These are phyloP conservation scores for Schizaphis graminum DNA, from an alignment of 2,888 invertebrate genomes.

Conservation along the genomic window DNA sequence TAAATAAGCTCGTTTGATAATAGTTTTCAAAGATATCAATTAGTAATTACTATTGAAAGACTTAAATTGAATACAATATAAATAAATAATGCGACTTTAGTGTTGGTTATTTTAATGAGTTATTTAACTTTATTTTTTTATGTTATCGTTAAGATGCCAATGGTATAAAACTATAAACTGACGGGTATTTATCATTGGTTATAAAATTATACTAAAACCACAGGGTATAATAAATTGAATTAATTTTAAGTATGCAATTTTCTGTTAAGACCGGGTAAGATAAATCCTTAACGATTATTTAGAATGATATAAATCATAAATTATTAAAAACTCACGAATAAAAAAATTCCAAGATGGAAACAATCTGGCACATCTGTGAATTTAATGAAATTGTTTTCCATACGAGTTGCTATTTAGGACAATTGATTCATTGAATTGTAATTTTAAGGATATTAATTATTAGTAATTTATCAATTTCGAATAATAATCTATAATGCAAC, in stretches of 20 bases:
- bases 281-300: constrained; percentile 33
- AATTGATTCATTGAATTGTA: neutral
- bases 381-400: constrained; percentile 35
- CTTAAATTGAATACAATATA: neutral
- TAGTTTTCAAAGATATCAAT: neutral
- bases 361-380: constrained; percentile 11
- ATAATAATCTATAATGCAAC: neutral
- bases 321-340: constrained; percentile 18
- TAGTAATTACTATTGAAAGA: neutral
- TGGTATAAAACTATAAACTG: neutral
- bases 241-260: constrained; percentile 22
- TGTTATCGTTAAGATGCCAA: neutral
- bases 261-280: neutral
- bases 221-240: neutral
- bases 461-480: neutral
- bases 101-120: neutral
- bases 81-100: neutral
- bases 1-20: neutral
- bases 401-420: neutral
- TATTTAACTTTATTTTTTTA: constrained; percentile 1
- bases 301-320: neutral
- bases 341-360: neutral
- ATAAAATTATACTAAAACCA: neutral
- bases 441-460: constrained; percentile 1
- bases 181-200: neutral